Base-by-base conservation (phyloP, 2,888 invertebrate genomes). In the Drosophila neotestacea region DNA sequence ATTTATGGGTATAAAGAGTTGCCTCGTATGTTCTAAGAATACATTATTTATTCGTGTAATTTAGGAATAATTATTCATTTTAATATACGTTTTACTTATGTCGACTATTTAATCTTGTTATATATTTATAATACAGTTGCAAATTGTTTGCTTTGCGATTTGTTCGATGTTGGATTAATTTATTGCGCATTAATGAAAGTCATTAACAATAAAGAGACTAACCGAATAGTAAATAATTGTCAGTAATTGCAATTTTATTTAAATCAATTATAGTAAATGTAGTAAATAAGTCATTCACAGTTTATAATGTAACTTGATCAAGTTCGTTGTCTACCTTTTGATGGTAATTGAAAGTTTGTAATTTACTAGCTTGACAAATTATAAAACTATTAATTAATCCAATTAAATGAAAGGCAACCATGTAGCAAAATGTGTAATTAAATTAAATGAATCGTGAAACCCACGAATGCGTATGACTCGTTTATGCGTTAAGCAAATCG, bases 41-140 rank as follows among this genome's bases (percentile, higher is more conserved):
- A 50, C 65, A 27, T 58, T 47, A 42, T 51, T 71, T 27, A 22
- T 27, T 30, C 22, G 39, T 62, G 30, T 42, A 28, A 48, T 50
- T 48, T 41, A 61, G 38, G 59, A 60, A 44, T 76, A 76, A 48
- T 52, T 73, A 36, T 44, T 28, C 39, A 27, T 46, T 32, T 65
- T 16, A 39, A 55, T 62, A 60, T 42, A 42, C 38, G 41, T 42
- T 36, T 60, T 60, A 50, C 44, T 28, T 42, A 51, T 16, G 51
- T 51, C 38, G 62, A 11, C 32, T 58, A 32, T 52, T 56, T 38
- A 51, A 56, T 56, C n/a, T 41, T 50, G 55, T 56, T 51, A 46
- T 51, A 46, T 42, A 41, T 58, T 30, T 58, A 47, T 72, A 64
- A 77, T 76, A 76, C 73, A 64, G 39, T 55, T 59, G 58, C 52